phyloP scores from a whole-genome alignment of 1,140 invertebrate species.

The Drosophila persimilis region DNA sequence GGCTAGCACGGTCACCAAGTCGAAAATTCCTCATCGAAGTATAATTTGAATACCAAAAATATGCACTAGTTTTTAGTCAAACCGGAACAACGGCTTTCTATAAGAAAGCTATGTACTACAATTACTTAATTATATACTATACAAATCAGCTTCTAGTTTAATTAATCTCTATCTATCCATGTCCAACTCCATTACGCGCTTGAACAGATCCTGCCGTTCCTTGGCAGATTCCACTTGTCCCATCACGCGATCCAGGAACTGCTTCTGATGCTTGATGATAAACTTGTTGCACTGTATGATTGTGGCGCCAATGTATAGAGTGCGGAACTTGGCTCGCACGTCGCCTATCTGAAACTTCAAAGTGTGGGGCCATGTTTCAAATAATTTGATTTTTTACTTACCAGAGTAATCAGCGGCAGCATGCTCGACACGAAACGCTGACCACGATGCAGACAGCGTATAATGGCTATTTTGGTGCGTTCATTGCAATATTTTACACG shows the following conservation, averaged over 20 bases:
- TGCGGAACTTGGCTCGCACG: constrained; percentile 86
- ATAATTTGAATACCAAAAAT: constrained; percentile 60
- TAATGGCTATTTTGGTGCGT: constrained; percentile 88
- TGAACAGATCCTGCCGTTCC: constrained; percentile 84
- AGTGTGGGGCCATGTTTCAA: not conserved
- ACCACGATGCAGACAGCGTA: constrained; percentile 88
- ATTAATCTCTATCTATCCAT: constrained; percentile 54
- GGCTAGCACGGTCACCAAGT: constrained; percentile 51
- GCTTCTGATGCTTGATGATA: constrained; percentile 87
- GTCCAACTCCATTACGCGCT: constrained; percentile 84
- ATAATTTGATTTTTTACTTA: constrained; percentile 19
- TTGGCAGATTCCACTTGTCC: constrained; percentile 82
- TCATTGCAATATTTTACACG: constrained; percentile 91
- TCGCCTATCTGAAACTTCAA: constrained; percentile 84
- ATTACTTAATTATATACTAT: constrained; percentile 52
- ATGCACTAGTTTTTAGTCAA: constrained; percentile 41
- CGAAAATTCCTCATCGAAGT: constrained; percentile 80
- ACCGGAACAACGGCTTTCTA: constrained; percentile 48
- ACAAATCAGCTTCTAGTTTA: constrained; percentile 14
- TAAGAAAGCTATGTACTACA: constrained; percentile 49
- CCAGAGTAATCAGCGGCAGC: constrained; percentile 86
- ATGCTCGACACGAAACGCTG: constrained; percentile 88
- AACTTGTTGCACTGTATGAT: constrained; percentile 90
- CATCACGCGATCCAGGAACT: constrained; percentile 73
- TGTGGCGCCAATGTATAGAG: constrained; percentile 89